Evolutionary conservation across 2,113 vertebrate genomes (phyloP).

Genomic region (Alouatta palliata): DNA sequence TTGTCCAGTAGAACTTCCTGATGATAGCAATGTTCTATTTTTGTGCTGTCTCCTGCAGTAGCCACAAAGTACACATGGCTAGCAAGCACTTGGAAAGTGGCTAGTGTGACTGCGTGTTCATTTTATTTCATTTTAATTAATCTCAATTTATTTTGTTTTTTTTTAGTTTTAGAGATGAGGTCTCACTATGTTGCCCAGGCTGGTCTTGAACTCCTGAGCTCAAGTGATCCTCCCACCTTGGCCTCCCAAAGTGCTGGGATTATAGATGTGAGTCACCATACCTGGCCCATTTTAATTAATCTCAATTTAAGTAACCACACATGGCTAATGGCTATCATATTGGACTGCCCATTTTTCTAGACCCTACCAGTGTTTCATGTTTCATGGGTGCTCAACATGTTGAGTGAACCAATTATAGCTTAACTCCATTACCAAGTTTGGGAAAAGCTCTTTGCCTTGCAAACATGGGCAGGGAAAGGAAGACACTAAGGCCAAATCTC

Average conservation of each 20-base stretch:
- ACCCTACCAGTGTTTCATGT: neutral
- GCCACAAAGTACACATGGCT: neutral
- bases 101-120: neutral
- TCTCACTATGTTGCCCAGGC: no score
- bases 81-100: neutral
- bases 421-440: neutral
- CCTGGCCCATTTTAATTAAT: neutral
- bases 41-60: neutral
- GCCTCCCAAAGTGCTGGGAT: no score
- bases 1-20: neutral
- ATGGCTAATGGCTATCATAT: neutral
- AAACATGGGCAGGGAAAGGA: neutral
- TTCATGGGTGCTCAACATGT: neutral
- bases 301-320: neutral
- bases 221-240: no score
- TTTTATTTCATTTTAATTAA: constrained; percentile 1
- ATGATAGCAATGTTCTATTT: neutral
- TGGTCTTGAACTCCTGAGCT: no score
- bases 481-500: neutral
- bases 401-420: neutral
- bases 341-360: neutral
- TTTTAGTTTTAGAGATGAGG: no score
- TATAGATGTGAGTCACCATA: no score
- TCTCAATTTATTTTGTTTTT: neutral
- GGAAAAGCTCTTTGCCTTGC: neutral